A percentile compares a stretch with the other conserved stretches of the same genome.
Evolutionary conservation across 2,888 invertebrate species (phyloP).

Genomic region (Drosophila peninsularis): DNA sequence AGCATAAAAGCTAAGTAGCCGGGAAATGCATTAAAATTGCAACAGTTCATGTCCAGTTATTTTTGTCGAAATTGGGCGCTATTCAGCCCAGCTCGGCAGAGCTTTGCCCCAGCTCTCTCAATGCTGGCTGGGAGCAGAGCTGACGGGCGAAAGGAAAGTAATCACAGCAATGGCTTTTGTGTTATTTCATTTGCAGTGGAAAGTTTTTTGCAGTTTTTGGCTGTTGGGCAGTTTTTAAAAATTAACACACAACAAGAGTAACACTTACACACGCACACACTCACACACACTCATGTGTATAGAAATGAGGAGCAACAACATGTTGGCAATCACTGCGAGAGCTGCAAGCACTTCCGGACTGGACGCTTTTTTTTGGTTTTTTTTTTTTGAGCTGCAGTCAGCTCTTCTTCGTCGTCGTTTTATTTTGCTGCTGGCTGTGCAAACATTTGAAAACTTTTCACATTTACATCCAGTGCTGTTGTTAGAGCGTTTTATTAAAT

Average conservation of each 20-base stretch:
- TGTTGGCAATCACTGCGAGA: conserved; percentile 67
- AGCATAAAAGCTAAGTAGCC: conserved; percentile 60
- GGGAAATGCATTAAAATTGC: conserved; percentile 70
- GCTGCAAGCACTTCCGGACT: conserved; percentile 69
- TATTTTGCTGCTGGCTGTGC: conserved; percentile 48
- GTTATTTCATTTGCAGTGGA: conserved; percentile 70
- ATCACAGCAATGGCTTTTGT: conserved; percentile 74
- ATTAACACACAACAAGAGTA: conserved; percentile 67
- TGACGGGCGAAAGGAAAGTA: conserved; percentile 49
- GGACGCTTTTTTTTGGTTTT: conserved; percentile 29
- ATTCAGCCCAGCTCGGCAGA: conserved; percentile 4
- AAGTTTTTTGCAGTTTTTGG: conserved; percentile 59
- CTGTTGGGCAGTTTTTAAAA: conserved; percentile 76
- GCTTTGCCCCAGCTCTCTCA: background rate
- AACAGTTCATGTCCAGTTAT: conserved; percentile 62
- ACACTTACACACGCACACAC: conserved; percentile 24
- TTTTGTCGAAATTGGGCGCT: conserved; percentile 33
- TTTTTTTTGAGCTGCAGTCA: conserved; percentile 14
- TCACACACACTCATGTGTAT: conserved; percentile 22
- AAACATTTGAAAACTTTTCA: conserved; percentile 78
- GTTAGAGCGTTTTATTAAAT: conserved; percentile 78
- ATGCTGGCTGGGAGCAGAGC: background rate
- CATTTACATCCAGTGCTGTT: conserved; percentile 77
- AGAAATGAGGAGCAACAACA: conserved; percentile 52
- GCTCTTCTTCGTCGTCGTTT: conserved; percentile 16